phyloP scores from a whole-genome alignment of 2,888 invertebrate species.

The Drosophila bunnanda region DNA sequence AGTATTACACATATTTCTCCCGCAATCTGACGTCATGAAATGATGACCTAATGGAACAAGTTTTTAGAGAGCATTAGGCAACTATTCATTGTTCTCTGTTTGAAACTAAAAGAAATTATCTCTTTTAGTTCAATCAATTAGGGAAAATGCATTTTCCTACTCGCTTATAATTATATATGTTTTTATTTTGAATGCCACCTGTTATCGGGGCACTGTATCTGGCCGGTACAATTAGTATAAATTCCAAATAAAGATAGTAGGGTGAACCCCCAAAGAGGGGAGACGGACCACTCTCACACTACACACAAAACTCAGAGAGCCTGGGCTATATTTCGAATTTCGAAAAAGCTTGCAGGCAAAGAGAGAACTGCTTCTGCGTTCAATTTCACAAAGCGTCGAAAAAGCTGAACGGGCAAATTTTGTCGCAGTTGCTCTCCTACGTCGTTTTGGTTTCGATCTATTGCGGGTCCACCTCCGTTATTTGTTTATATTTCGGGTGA shows the following conservation, averaged over 20 bases:
- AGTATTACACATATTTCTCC: not conserved
- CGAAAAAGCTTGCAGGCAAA: constrained; percentile 17
- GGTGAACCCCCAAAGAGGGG: constrained; percentile 9
- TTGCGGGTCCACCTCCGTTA: not conserved
- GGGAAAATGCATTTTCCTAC: constrained; percentile 2
- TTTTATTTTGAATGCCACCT: constrained; percentile 6
- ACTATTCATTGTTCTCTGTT: too few species aligned
- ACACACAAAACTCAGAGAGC: not conserved
- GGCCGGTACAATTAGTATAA: not conserved
- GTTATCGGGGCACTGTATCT: constrained; percentile 13
- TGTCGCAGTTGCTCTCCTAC: constrained; percentile 6
- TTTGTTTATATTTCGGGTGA: constrained; percentile 12
- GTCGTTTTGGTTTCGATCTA: not conserved
- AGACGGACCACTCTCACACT: not conserved
- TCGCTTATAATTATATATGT: not conserved
- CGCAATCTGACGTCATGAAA: not conserved
- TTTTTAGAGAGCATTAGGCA: not conserved
- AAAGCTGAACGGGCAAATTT: constrained; percentile 9
- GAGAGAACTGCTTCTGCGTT: not conserved
- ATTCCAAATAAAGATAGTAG: constrained; percentile 9
- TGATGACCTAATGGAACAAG: constrained; percentile 1
- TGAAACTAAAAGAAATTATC: not conserved
- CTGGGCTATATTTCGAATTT: constrained; percentile 12
- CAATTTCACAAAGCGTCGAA: constrained; percentile 28
- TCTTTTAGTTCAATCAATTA: not conserved